These are phyloP conservation scores for Antheraea mylitta DNA, from an alignment of 1,140 invertebrate species.

Conservation along the genomic window DNA sequence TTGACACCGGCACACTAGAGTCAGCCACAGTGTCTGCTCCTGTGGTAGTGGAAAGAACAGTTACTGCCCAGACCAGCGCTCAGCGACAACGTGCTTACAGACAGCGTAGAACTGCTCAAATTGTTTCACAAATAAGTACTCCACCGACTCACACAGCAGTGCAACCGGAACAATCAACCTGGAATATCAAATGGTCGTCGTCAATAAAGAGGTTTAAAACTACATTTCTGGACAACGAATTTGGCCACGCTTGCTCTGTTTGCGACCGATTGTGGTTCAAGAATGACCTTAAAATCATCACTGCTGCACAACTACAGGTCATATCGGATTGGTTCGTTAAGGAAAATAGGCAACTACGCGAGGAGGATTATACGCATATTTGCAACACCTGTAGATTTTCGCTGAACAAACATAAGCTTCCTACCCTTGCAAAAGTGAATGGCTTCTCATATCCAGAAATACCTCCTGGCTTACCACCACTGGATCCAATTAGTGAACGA, in stretches of 20 bases:
- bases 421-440: neutral
- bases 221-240: slow-evolving; percentile 11
- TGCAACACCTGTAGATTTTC: slow-evolving; percentile 9
- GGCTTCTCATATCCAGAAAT: slow-evolving; percentile 6
- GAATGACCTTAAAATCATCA: slow-evolving; percentile 17
- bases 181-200: slow-evolving; percentile 26
- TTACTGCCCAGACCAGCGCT: slow-evolving; percentile 23
- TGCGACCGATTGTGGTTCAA: slow-evolving; percentile 25
- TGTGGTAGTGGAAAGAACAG: slow-evolving; percentile 21
- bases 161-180: slow-evolving; percentile 27
- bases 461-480: neutral
- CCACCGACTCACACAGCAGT: slow-evolving; percentile 24
- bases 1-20: slow-evolving; percentile 24
- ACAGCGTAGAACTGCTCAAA: slow-evolving; percentile 25
- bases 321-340: neutral
- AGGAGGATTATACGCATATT: slow-evolving; percentile 3
- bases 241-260: slow-evolving; percentile 19
- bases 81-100: slow-evolving; percentile 25
- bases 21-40: slow-evolving; percentile 22
- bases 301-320: slow-evolving; percentile 3
- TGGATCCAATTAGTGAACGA: slow-evolving; percentile 8
- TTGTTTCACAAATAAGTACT: slow-evolving; percentile 25
- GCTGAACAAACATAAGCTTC: slow-evolving; percentile 3
- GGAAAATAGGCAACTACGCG: slow-evolving; percentile 2
- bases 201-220: slow-evolving; percentile 23